Evolutionary conservation across 2,797 vertebrate genomes (phyloP).

Genomic region (Taenioides sp.): DNA sequence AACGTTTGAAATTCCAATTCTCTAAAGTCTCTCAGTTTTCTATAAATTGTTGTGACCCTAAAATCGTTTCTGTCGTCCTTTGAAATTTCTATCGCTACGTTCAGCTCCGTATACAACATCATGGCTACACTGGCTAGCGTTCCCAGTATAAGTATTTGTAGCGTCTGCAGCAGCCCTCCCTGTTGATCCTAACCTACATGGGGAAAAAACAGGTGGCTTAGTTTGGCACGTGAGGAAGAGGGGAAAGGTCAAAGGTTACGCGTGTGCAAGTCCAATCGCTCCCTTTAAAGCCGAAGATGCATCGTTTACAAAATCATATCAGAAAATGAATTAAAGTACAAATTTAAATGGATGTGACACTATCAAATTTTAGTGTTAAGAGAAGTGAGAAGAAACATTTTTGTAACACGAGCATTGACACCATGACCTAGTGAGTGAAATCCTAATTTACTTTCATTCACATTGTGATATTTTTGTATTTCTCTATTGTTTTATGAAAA

Average conservation of each 20-base stretch:
- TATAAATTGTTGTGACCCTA: not conserved
- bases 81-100: not conserved
- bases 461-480: no score
- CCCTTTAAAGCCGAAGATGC: not conserved
- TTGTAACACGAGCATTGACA: no score
- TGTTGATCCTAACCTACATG: conserved; percentile 14
- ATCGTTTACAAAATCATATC: no score
- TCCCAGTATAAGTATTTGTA: not conserved
- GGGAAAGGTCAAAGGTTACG: conserved; percentile 3
- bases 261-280: conserved; percentile 20
- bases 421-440: no score
- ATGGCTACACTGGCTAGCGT: not conserved
- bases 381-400: no score
- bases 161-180: not conserved
- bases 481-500: no score
- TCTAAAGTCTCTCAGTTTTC: no score
- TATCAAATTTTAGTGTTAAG: no score
- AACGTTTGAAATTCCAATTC: no score
- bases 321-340: no score
- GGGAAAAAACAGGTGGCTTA: conserved; percentile 32
- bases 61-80: not conserved
- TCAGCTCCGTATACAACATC: not conserved
- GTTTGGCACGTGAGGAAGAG: conserved; percentile 42
- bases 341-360: no score
- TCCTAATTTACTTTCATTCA: no score